Evolutionary conservation across 2,797 vertebrate species (phyloP).

Genomic region (Sphenodon punctatus): DNA sequence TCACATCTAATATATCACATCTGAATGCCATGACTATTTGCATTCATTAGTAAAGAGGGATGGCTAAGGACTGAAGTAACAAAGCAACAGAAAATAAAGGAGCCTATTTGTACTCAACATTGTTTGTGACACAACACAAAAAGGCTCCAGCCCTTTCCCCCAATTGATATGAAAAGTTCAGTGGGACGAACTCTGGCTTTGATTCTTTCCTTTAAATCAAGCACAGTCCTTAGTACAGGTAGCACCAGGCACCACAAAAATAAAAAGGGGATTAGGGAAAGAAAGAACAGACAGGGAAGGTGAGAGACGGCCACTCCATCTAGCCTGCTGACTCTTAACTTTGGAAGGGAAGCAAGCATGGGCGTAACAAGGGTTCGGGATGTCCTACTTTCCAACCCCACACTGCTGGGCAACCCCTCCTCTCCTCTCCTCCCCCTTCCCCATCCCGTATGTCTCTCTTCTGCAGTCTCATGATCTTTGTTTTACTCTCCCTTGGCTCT

Average conservation of each 20-base stretch:
- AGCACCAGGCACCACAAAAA: neutral
- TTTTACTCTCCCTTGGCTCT: too few species aligned
- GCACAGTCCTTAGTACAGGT: neutral
- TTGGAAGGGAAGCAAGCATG: too few species aligned
- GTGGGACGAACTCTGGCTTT: neutral
- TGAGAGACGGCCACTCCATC: neutral
- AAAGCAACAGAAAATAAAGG: neutral
- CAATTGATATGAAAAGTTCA: neutral
- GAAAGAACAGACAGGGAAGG: neutral
- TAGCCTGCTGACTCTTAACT: too few species aligned
- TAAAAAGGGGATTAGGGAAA: neutral
- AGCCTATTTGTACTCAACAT: neutral
- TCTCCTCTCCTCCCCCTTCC: too few species aligned
- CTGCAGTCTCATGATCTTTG: too few species aligned
- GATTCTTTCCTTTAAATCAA: neutral
- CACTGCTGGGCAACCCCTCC: too few species aligned
- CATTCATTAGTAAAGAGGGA: slow-evolving; percentile 64
- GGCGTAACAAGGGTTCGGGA: too few species aligned
- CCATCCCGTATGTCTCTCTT: too few species aligned
- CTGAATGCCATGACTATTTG: too few species aligned
- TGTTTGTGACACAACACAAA: neutral
- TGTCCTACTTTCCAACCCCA: too few species aligned
- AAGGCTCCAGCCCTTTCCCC: neutral
- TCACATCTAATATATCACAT: too few species aligned
- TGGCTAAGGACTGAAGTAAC: slow-evolving; percentile 31